Evolutionary conservation across 2,888 invertebrate species (phyloP).

Genomic region (Crioceris asparagi): DNA sequence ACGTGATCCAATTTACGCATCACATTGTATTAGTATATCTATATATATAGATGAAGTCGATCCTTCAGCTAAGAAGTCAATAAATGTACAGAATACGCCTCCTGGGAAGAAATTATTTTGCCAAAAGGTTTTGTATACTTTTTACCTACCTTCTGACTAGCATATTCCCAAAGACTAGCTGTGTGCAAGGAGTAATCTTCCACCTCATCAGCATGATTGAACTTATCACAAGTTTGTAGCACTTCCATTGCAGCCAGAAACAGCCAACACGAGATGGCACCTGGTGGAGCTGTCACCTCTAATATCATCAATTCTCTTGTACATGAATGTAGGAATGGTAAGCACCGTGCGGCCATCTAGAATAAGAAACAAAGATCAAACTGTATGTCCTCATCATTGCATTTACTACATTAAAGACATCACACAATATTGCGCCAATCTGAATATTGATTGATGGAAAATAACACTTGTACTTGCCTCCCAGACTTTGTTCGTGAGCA

Average conservation of each 20-base stretch:
- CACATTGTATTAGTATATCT: no score
- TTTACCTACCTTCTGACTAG: constrained; percentile 48
- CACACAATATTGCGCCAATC: not conserved
- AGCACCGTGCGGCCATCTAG: constrained; percentile 75
- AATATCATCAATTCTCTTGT: constrained; percentile 73
- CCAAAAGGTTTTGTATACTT: no score
- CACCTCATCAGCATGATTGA: constrained; percentile 53
- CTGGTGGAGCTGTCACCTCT: constrained; percentile 67
- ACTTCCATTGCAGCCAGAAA: constrained; percentile 83
- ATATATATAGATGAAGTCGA: no score
- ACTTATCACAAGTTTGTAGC: constrained; percentile 65
- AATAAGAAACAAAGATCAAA: no score
- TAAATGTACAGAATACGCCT: no score
- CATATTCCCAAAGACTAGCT: constrained; percentile 78
- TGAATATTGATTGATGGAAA: not conserved
- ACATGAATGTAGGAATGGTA: constrained; percentile 84
- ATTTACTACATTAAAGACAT: not conserved
- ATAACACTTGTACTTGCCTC: constrained; percentile 47
- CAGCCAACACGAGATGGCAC: constrained; percentile 86
- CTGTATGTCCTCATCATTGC: not conserved
- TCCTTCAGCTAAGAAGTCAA: no score
- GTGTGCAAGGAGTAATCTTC: constrained; percentile 75
- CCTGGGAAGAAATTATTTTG: no score
- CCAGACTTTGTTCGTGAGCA: constrained; percentile 64
- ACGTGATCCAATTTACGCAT: no score